phyloP scores from a whole-genome alignment of 2,797 vertebrate species.

The Artibeus lituratus region DNA sequence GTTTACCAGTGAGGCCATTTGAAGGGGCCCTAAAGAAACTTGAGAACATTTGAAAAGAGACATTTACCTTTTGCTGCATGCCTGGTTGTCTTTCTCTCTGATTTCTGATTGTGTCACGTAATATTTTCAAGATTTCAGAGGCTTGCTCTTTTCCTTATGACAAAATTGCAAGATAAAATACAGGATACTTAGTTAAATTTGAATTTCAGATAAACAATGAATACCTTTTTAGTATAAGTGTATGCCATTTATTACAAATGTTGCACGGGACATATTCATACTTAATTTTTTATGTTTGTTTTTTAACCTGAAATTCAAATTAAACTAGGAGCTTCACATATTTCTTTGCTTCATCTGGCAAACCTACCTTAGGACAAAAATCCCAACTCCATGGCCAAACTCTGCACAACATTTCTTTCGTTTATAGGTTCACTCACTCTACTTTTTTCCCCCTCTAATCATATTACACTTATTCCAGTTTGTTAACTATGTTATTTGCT shows the following conservation, averaged over 20 bases:
- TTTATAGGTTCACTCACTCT: background rate
- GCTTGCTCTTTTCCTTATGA: background rate
- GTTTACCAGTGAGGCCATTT: background rate
- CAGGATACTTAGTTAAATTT: background rate
- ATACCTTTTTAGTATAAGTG: background rate
- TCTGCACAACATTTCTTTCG: background rate
- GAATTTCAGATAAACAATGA: slow-evolving; percentile 34
- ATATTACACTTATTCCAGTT: background rate
- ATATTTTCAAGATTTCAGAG: background rate
- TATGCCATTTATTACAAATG: background rate
- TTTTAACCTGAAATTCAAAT: slow-evolving; percentile 15
- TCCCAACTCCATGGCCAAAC: background rate
- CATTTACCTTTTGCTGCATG: background rate
- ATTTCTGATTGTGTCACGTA: slow-evolving; percentile 25
- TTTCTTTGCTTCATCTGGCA: slow-evolving; percentile 35
- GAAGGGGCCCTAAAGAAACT: background rate
- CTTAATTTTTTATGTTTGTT: background rate
- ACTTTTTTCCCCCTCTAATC: background rate
- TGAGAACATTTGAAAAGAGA: slow-evolving; percentile 11
- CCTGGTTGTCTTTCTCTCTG: slow-evolving; percentile 6
- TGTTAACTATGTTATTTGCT: background rate
- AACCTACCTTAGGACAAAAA: background rate
- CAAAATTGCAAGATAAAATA: background rate
- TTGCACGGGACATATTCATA: background rate
- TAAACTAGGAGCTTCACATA: background rate